A percentile compares a stretch with the other conserved stretches of the same genome.
phyloP scores from a whole-genome alignment of 2,113 vertebrate genomes.

The Phainopepla nitens region DNA sequence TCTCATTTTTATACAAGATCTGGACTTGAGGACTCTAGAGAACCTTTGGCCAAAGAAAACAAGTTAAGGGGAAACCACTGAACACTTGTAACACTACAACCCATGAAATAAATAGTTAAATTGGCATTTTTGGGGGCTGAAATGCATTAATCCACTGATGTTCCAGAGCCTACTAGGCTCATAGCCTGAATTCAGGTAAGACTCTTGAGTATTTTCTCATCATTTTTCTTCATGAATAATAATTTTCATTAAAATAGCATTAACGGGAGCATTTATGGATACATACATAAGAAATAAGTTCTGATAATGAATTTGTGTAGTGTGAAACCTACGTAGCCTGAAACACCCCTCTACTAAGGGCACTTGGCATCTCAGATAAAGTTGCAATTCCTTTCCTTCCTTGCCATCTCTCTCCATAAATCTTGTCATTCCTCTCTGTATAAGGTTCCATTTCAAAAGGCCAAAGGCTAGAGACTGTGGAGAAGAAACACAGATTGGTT shows the following conservation, averaged over 20 bases:
- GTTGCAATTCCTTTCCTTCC: not conserved
- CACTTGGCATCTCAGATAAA: not conserved
- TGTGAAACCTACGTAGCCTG: not conserved
- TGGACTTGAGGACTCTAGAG: not conserved
- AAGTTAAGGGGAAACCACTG: not conserved
- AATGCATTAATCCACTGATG: not conserved
- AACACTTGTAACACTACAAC: not conserved
- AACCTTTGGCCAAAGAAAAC: not conserved
- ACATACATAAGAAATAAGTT: not conserved
- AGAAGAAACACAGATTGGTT: not conserved
- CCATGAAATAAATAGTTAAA: not conserved
- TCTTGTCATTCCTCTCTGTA: not conserved
- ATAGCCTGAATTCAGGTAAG: not conserved
- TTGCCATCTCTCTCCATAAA: not conserved
- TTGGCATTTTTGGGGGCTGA: not conserved
- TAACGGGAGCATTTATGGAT: not conserved
- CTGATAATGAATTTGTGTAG: not conserved
- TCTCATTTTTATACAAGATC: not conserved
- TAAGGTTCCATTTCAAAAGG: not conserved
- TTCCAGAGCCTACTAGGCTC: not conserved
- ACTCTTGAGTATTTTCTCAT: not conserved
- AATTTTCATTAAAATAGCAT: not conserved
- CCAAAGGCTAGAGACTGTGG: not conserved
- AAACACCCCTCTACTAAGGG: not conserved
- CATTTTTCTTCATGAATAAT: not conserved